Percentiles rank a stretch among this genome's conserved stretches.
These are phyloP conservation scores for Mastomys natalensis DNA, from an alignment of 2,113 vertebrate genomes.

Conservation along the genomic window DNA sequence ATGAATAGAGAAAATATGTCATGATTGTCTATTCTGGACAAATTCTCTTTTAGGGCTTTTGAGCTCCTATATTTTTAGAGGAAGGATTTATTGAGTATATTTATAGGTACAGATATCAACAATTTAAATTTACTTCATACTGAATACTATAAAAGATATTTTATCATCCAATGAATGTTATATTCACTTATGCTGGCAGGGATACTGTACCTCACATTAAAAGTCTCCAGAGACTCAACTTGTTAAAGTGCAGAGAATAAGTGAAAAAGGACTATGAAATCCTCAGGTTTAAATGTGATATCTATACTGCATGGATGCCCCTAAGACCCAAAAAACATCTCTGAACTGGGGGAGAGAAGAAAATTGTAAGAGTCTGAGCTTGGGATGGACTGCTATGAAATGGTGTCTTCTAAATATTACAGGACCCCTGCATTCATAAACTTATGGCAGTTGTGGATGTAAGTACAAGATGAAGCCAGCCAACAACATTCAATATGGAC, in stretches of 20 bases:
- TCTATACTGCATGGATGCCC: not conserved
- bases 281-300: not conserved
- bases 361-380: not conserved
- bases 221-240: not conserved
- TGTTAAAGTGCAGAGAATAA: not conserved
- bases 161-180: not conserved
- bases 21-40: not conserved
- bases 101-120: not conserved
- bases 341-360: not conserved
- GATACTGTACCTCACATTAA: not conserved
- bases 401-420: not conserved
- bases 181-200: not conserved
- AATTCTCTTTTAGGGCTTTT: not conserved
- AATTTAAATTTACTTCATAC: not conserved
- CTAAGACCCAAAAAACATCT: not conserved
- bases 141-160: not conserved
- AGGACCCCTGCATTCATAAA: not conserved
- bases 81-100: not conserved
- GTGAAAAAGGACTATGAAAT: not conserved
- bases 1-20: too few relatives aligned
- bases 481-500: not conserved
- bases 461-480: not conserved
- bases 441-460: not conserved
- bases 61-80: not conserved
- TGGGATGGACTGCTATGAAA: not conserved